phyloP scores from a whole-genome alignment of 2,113 vertebrate species.

The Corythornis vintsioides region DNA sequence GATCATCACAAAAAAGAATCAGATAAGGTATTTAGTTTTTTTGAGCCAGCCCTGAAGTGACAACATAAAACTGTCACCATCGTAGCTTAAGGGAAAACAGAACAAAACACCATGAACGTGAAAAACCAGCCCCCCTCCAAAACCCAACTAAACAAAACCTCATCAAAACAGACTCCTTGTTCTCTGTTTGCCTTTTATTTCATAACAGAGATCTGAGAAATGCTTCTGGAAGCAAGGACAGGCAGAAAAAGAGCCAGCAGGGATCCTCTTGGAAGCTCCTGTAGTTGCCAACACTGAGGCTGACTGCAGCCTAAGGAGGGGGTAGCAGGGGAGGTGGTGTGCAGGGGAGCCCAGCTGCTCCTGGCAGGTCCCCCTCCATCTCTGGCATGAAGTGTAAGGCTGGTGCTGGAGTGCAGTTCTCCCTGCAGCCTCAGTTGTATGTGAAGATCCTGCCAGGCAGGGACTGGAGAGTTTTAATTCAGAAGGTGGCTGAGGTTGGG shows the following conservation, averaged over 20 bases:
- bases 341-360: neutral
- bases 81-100: neutral
- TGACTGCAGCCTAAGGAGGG: neutral
- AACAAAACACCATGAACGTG: neutral
- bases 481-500: neutral
- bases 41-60: neutral
- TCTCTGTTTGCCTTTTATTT: neutral
- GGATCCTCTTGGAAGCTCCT: no score
- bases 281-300: neutral
- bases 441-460: neutral
- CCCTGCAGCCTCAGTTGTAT: neutral
- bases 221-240: neutral
- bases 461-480: no score
- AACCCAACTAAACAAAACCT: neutral
- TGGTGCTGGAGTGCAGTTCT: neutral
- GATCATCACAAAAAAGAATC: accelerated
- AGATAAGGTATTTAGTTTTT: neutral
- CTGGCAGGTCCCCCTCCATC: neutral
- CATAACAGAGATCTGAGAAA: neutral
- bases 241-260: neutral
- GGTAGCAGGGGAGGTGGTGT: neutral
- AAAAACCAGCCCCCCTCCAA: neutral
- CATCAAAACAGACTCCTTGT: neutral
- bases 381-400: neutral
- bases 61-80: neutral